These are phyloP conservation scores for Eumaeus atala DNA, from an alignment of 1,140 invertebrate genomes.

Conservation along the genomic window DNA sequence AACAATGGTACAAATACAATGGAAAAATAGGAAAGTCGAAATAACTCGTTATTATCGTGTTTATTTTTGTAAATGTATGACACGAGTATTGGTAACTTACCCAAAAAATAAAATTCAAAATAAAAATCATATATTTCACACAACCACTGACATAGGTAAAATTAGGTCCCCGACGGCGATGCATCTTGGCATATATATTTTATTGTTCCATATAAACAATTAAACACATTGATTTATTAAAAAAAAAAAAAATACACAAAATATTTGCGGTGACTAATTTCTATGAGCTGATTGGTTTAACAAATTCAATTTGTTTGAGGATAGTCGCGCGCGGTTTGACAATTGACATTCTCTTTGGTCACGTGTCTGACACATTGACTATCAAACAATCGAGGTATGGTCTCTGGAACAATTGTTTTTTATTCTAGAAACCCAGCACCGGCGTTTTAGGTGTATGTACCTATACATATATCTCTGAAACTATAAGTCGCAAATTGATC, in stretches of 20 bases:
- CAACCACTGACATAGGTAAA: constrained; percentile 89
- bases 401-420: too few relatives aligned
- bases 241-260: too few relatives aligned
- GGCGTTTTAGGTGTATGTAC: too few relatives aligned
- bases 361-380: too few relatives aligned
- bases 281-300: neutral
- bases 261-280: constrained; percentile 9
- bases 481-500: too few relatives aligned
- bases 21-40: constrained; percentile 5
- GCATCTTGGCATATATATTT: constrained; percentile 58
- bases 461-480: too few relatives aligned
- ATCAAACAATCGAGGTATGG: too few relatives aligned
- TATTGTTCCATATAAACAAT: constrained; percentile 9
- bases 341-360: too few relatives aligned
- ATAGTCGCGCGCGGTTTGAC: too few relatives aligned
- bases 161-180: constrained; percentile 73
- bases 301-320: constrained; percentile 4
- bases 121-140: constrained; percentile 95
- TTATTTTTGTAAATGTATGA: neutral
- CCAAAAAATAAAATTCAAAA: constrained; percentile 95
- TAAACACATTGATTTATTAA: constrained; percentile 12
- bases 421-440: too few relatives aligned
- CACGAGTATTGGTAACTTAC: constrained; percentile 71
- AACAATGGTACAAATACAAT: constrained; percentile 21
- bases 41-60: constrained; percentile 5